phyloP scores from a whole-genome alignment of 2,888 invertebrate genomes.

The Acleris laterana region DNA sequence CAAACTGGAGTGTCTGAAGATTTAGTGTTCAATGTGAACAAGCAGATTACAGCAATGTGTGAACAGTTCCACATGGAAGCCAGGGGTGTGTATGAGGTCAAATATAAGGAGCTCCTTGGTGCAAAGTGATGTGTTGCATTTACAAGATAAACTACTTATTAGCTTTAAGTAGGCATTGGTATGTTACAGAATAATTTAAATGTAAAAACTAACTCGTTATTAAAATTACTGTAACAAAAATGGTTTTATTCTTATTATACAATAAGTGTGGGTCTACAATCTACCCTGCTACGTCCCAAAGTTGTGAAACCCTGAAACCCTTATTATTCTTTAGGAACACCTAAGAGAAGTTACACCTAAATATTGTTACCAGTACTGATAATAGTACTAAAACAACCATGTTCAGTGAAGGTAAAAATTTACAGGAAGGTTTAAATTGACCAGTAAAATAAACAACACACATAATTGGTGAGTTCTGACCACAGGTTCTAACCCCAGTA shows the following conservation, averaged over 20 bases:
- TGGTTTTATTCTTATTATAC: background rate
- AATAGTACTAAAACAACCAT: no score
- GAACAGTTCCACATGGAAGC: conserved; percentile 85
- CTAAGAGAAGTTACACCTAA: no score
- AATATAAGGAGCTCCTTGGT: conserved; percentile 91
- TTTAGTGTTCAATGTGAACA: conserved; percentile 85
- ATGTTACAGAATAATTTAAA: background rate
- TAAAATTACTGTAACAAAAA: background rate
- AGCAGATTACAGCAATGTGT: conserved; percentile 88
- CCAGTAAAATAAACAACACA: no score
- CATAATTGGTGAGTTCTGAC: no score
- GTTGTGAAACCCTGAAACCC: background rate
- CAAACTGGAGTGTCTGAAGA: conserved; percentile 89
- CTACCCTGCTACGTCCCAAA: background rate
- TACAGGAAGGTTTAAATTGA: no score
- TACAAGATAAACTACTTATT: background rate
- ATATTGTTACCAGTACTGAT: no score
- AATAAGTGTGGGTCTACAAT: background rate
- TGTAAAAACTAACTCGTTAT: background rate
- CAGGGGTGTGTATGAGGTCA: conserved; percentile 81
- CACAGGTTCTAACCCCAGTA: no score
- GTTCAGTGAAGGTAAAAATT: no score
- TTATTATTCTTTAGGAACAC: no score
- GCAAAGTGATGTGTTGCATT: conserved; percentile 54
- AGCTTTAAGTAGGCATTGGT: background rate